Percentiles rank a stretch among this genome's conserved stretches.
These are phyloP conservation scores for Melipona bicolor DNA, from an alignment of 2,888 invertebrate genomes.

Conservation along the genomic window DNA sequence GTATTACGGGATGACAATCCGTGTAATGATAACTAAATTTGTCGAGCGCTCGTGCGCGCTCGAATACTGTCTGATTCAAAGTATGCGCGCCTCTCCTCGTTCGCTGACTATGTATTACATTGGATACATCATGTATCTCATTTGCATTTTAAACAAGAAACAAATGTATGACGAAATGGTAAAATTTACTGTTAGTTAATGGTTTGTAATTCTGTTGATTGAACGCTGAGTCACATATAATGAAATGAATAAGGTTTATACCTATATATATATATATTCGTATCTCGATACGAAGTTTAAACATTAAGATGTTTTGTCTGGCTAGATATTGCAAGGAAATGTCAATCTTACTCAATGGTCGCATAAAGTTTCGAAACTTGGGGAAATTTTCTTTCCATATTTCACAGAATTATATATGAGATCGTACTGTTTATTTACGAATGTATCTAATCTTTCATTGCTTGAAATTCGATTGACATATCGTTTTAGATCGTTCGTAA, in stretches of 20 bases:
- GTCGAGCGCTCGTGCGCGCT: background rate
- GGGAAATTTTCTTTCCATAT: background rate
- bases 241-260: background rate
- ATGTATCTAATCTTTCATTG: background rate
- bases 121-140: too few species aligned
- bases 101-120: too few species aligned
- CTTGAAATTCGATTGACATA: too few species aligned
- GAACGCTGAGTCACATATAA: background rate
- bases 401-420: too few species aligned
- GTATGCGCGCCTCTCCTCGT: background rate
- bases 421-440: background rate
- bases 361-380: background rate
- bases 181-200: background rate
- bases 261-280: too few species aligned
- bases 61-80: background rate
- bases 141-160: background rate
- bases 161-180: background rate
- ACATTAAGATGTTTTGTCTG: background rate
- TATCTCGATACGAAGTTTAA: background rate
- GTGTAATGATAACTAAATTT: conserved; percentile 14
- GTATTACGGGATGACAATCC: conserved; percentile 1
- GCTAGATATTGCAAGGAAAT: background rate
- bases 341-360: background rate
- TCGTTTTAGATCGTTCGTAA: too few species aligned
- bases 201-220: background rate